Conservation (phyloP, 2,113 vertebrate genomes). For the Caretta caretta region DNA sequence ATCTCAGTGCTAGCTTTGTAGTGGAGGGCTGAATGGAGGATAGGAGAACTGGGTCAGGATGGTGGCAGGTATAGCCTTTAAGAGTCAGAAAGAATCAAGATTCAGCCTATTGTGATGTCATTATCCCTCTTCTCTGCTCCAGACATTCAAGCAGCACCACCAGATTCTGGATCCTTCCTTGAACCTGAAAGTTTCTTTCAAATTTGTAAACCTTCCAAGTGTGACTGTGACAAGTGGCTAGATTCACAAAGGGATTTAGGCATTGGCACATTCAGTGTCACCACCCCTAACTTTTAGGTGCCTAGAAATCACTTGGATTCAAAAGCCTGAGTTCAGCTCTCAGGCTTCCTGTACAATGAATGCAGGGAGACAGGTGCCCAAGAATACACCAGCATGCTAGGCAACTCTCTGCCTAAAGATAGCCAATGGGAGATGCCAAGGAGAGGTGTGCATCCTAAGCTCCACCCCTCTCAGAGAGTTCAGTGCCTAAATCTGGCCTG, state of each 20-base stretch:
- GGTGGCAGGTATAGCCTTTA: neutral
- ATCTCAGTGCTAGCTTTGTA: neutral
- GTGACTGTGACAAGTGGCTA: fast-evolving
- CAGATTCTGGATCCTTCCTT: neutral
- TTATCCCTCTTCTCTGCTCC: neutral
- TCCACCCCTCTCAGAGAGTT: neutral
- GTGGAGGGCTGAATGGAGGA: neutral
- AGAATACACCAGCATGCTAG: neutral
- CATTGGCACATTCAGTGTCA: too few relatives aligned
- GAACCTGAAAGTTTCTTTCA: fast-evolving
- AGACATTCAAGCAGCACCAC: neutral
- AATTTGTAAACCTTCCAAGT: neutral
- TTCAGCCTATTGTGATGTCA: neutral
- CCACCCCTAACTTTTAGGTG: neutral
- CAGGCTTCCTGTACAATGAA: too few relatives aligned
- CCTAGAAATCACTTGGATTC: neutral
- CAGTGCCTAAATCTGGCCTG: too few relatives aligned
- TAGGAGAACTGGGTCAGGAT: neutral
- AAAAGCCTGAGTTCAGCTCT: neutral
- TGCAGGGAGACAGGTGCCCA: neutral
- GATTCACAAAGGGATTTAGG: neutral
- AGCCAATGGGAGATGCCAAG: neutral
- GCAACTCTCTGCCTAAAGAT: neutral
- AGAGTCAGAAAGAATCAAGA: neutral
- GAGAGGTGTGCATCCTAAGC: neutral